Evolutionary conservation across 2,113 vertebrate species (phyloP).

Genomic region (Diadophis punctatus): DNA sequence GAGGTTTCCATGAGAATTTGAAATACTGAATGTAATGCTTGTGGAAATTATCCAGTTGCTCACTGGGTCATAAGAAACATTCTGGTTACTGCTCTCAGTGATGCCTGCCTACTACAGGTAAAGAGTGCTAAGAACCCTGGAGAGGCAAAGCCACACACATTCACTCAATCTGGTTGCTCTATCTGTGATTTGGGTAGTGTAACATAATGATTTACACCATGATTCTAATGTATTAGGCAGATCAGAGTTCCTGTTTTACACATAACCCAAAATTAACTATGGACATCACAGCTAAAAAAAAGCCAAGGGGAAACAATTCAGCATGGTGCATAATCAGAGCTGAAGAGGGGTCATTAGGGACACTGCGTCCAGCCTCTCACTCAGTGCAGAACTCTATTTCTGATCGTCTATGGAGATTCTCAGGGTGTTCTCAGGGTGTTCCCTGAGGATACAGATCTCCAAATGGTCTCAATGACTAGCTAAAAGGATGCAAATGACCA

Average conservation of each 20-base stretch:
- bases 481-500: too few species aligned
- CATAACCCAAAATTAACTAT: neutral
- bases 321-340: neutral
- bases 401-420: too few species aligned
- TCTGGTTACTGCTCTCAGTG: neutral
- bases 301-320: neutral
- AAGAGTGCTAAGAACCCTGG: neutral
- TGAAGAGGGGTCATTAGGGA: neutral
- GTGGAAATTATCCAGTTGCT: neutral
- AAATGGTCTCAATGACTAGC: too few species aligned
- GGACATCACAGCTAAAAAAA: neutral
- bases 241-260: neutral
- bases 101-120: neutral
- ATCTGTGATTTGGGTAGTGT: neutral
- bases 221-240: neutral
- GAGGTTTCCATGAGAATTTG: neutral
- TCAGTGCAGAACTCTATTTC: neutral
- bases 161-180: neutral
- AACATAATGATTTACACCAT: neutral
- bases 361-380: neutral
- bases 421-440: too few species aligned
- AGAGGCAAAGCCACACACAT: neutral
- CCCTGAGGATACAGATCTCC: too few species aligned
- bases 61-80: neutral
- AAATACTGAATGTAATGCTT: neutral